phyloP scores from a whole-genome alignment of 1,140 invertebrate genomes.

The Antheraea pernyi region DNA sequence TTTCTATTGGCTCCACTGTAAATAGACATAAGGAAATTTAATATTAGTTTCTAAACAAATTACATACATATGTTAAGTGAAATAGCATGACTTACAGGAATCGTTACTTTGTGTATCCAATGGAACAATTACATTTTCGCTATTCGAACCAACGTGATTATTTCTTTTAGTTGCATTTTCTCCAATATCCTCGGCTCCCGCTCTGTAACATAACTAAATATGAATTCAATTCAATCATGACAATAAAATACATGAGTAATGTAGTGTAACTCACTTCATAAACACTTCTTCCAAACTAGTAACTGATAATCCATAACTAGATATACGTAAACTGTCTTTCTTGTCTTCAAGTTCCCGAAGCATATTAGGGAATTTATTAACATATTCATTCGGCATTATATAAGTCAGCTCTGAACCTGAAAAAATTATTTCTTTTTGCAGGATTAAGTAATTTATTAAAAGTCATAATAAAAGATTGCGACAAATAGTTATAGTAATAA shows the following conservation, averaged over 20 bases:
- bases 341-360: constrained; percentile 85
- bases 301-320: constrained; percentile 84
- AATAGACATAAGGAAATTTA: constrained; percentile 21
- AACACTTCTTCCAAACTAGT: constrained; percentile 96
- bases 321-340: constrained; percentile 83
- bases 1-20: constrained; percentile 58
- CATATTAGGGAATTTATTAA: constrained; percentile 80
- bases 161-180: constrained; percentile 31
- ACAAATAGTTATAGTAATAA: neutral
- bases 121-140: constrained; percentile 42
- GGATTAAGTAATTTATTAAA: no score
- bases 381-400: constrained; percentile 77
- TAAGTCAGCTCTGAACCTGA: constrained; percentile 81
- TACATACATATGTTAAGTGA: neutral
- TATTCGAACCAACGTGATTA: constrained; percentile 30
- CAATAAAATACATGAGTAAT: constrained; percentile 10
- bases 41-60: neutral
- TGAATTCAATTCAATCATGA: neutral
- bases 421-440: neutral
- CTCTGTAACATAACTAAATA: constrained; percentile 44
- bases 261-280: constrained; percentile 83
- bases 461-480: neutral
- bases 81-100: constrained; percentile 19
- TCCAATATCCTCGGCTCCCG: constrained; percentile 66
- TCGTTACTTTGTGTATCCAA: constrained; percentile 28